A percentile compares a stretch with the other conserved stretches of the same genome.
Conservation (phyloP, 2,113 vertebrate genomes). For the Urocolius indicus region DNA sequence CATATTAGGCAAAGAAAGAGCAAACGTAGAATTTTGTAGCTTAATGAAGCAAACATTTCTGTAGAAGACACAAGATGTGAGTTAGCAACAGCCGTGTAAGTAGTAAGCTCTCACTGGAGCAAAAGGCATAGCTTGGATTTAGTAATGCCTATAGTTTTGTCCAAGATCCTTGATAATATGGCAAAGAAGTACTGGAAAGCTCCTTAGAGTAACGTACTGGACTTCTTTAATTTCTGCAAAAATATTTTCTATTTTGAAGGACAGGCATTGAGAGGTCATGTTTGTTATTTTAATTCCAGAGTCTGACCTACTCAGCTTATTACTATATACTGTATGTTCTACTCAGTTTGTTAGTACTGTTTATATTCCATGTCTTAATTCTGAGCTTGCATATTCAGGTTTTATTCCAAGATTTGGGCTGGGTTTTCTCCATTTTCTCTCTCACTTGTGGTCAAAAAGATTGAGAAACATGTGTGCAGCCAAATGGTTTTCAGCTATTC, state of each 20-base stretch:
- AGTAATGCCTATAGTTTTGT: accelerated
- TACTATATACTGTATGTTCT: neutral
- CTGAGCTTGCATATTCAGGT: neutral
- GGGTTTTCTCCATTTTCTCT: neutral
- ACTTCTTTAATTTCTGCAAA: neutral
- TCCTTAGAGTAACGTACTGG: neutral
- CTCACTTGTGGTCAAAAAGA: neutral
- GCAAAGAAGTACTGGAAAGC: neutral
- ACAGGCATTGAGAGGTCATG: neutral
- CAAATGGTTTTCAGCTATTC: neutral
- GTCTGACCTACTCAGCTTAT: neutral
- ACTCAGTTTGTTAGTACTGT: neutral
- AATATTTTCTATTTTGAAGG: neutral
- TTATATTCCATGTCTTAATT: neutral
- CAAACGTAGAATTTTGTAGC: neutral
- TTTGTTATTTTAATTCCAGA: neutral
- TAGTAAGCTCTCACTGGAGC: neutral
- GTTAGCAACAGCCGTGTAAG: neutral
- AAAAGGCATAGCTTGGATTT: neutral
- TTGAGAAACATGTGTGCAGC: neutral
- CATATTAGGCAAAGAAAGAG: neutral
- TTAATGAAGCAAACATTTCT: neutral
- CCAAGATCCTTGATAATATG: neutral
- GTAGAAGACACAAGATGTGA: neutral
- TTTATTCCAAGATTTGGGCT: neutral